Conservation (phyloP, 1,140 invertebrate species). For the Oreohelix idahoensis region DNA sequence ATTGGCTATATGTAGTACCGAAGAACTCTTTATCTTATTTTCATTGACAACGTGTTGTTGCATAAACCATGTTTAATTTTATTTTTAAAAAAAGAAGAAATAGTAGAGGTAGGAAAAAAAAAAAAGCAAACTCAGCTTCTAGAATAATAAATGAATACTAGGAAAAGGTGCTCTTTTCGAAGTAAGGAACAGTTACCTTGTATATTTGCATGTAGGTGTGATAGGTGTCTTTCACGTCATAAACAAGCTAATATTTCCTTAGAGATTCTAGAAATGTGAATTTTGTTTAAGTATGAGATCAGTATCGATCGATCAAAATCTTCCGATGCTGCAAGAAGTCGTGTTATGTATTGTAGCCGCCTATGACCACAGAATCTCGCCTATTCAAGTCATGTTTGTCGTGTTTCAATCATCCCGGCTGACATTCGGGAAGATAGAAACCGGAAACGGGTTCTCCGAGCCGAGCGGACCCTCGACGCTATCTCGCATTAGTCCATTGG, state of each 20-base stretch:
- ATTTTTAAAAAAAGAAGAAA: too few species aligned
- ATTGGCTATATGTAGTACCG: too few species aligned
- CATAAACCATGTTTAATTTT: too few species aligned
- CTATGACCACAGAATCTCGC: neutral
- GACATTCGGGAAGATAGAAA: slow-evolving; percentile 24
- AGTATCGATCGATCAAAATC: neutral
- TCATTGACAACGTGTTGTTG: too few species aligned
- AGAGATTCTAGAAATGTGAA: neutral
- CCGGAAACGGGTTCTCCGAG: slow-evolving; percentile 16
- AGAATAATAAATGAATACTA: too few species aligned
- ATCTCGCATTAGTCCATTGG: slow-evolving; percentile 24
- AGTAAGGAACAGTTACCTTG: too few species aligned
- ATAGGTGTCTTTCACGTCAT: neutral
- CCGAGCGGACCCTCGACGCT: slow-evolving; percentile 24
- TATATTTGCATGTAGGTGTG: neutral
- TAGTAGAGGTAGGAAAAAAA: neutral
- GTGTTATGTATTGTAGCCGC: neutral
- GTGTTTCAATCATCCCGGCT: slow-evolving; percentile 25
- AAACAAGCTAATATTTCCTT: neutral
- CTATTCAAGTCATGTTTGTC: slow-evolving; percentile 34
- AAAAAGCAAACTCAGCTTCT: too few species aligned
- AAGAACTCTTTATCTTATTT: too few species aligned
- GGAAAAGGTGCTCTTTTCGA: too few species aligned
- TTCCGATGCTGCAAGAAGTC: neutral
- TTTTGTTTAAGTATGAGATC: neutral